Base-by-base conservation (phyloP, 2,797 vertebrate genomes). In the Lerista edwardsae region DNA sequence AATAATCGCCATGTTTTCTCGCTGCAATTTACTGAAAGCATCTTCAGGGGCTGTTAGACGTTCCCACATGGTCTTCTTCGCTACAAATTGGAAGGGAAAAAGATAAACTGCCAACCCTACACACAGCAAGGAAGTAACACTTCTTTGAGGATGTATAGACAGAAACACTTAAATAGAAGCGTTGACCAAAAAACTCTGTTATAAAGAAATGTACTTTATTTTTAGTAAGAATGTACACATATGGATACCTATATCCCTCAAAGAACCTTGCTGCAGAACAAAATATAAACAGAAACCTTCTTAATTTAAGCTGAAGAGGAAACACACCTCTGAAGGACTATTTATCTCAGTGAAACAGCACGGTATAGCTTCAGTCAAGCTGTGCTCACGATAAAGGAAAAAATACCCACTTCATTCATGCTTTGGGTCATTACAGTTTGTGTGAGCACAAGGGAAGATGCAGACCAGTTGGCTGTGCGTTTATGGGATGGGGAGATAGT, bases 21-120 rank as follows among this genome's bases (percentile, higher is more conserved):
- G 93, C 91, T 99, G 98, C 81, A 99, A 95, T 96, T 99, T 99
- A 92, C 97, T 98, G 91, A 98, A 99, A 41, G 96, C 96, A 74
- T 99, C 99, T 93, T 99, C 98, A 17, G 99, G 98, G 59, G 98
- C 98, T 1, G 98, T 99, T 90, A 99, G 96, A 44, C 98, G 96
- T 92, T 99, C 98, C 99, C 99, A 99, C 98, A 99, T 99, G 0
- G 97, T 97, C 88, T 96, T 98, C 57, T 97, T 97, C 83, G 97
- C 96, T 98, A 86, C 34, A 89, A 94, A 82, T 21, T n/a, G 91
- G 47, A 79, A 27, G 51, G 86, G 87, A 0, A 80, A 89, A 76
- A 80, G 19, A 55, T 55, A 55, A 55, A 55, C 15, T 15, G 10
- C 14, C 51, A 55, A 3, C 15, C 51, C 15, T 15, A 55, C 51